Evolutionary conservation across 2,888 invertebrate species (phyloP).

Genomic region (Ptycholaimellus sp.): DNA sequence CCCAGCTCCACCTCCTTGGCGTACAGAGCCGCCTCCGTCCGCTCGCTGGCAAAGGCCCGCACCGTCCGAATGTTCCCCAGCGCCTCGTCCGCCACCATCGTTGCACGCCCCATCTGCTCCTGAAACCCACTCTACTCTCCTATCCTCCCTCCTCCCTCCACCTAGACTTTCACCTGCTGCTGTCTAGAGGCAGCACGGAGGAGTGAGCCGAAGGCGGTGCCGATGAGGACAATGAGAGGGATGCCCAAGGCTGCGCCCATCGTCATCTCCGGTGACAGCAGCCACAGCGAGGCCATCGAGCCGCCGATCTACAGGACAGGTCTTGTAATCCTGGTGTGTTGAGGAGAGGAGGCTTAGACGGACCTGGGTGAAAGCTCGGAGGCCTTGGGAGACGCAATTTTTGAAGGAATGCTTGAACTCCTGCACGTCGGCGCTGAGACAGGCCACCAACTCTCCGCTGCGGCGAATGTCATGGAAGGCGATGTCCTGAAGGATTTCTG

Average conservation of each 20-base stretch:
- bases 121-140: conserved; percentile 11
- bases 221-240: conserved; percentile 58
- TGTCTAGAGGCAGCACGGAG: conserved; percentile 27
- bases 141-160: not conserved
- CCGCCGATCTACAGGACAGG: conserved; percentile 35
- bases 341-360: not conserved
- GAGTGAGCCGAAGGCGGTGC: conserved; percentile 52
- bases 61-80: conserved; percentile 77
- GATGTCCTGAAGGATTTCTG: no score
- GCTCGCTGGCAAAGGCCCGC: conserved; percentile 73
- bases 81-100: conserved; percentile 72
- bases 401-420: conserved; percentile 93
- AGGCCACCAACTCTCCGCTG: conserved; percentile 70
- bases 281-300: conserved; percentile 48
- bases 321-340: not conserved
- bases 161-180: no score
- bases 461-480: conserved; percentile 67
- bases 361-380: conserved; percentile 62
- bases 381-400: conserved; percentile 65
- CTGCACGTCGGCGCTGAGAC: conserved; percentile 75
- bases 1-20: conserved; percentile 48
- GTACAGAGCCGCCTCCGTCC: conserved; percentile 43
- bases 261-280: conserved; percentile 73
- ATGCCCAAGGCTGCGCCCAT: conserved; percentile 55
- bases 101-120: conserved; percentile 42